phyloP scores from a whole-genome alignment of 2,113 vertebrate genomes.

The Coregonus clupeaformis region DNA sequence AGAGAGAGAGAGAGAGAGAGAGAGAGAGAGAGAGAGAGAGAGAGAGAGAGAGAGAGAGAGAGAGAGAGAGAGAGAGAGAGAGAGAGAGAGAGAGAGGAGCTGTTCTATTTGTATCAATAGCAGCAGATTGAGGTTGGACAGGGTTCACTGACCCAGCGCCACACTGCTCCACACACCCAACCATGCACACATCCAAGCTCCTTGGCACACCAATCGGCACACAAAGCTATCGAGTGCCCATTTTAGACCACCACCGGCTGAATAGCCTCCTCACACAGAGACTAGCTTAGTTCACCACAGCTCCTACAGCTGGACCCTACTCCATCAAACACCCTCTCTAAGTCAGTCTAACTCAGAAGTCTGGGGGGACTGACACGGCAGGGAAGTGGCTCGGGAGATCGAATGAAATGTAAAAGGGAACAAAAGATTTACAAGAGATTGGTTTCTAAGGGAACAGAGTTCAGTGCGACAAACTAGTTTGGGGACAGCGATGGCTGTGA shows the following conservation, averaged over 20 bases:
- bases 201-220: conserved; percentile 19
- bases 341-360: conserved; percentile 10
- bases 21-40: no score
- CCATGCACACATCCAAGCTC: conserved; percentile 21
- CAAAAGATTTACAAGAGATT: no score
- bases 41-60: conserved; percentile 23
- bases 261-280: conserved; percentile 44
- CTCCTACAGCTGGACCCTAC: conserved; percentile 32
- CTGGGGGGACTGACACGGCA: background rate
- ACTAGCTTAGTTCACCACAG: conserved; percentile 46
- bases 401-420: no score
- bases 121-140: conserved; percentile 69
- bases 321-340: conserved; percentile 45
- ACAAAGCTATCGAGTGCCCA: conserved; percentile 60
- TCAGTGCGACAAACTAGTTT: no score
- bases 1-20: no score
- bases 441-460: no score
- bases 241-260: conserved; percentile 48
- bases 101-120: conserved; percentile 61
- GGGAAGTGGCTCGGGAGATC: no score
- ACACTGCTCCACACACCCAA: conserved; percentile 55
- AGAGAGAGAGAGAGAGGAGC: background rate
- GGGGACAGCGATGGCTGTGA: no score
- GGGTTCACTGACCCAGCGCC: conserved; percentile 60
- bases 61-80: conserved; percentile 27